Conservation (phyloP, 1,140 invertebrate genomes). For the Cherax destructor region DNA sequence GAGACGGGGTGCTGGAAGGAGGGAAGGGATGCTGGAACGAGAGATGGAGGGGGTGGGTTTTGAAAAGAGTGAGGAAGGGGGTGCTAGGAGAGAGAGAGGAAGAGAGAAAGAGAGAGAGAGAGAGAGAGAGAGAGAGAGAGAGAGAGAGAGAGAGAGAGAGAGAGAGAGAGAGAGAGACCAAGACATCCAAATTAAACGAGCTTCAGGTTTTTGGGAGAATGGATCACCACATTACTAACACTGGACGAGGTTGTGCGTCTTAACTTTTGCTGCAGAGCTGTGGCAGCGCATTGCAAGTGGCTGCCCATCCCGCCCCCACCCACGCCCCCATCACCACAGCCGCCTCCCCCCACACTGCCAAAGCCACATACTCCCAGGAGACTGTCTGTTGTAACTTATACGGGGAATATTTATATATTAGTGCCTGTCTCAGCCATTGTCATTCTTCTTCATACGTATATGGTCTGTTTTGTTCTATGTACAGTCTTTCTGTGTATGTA, state of each 20-base stretch:
- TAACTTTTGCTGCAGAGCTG: constrained; percentile 62
- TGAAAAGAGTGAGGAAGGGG: too few species aligned
- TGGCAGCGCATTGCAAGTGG: constrained; percentile 55
- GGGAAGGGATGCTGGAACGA: too few species aligned
- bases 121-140: constrained; percentile 3
- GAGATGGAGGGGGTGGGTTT: too few species aligned
- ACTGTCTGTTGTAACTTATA: too few species aligned
- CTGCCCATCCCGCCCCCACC: not conserved
- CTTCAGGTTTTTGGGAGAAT: constrained; percentile 63
- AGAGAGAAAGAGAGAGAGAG: constrained; percentile 10
- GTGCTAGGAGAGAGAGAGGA: not conserved
- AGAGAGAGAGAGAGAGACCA: not conserved
- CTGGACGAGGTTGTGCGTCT: constrained; percentile 57
- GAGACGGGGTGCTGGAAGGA: too few species aligned
- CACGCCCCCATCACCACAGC: not conserved
- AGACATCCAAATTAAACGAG: constrained; percentile 33
- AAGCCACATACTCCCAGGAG: not conserved
- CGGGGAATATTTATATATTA: too few species aligned
- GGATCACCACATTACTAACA: constrained; percentile 64
- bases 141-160: too few species aligned
- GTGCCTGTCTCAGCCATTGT: too few species aligned
- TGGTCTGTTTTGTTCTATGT: too few species aligned
- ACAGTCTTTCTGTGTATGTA: too few species aligned
- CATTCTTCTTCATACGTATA: too few species aligned
- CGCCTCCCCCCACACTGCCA: not conserved